Percentiles rank a stretch among this genome's conserved stretches.
These are phyloP conservation scores for Acropora yongei DNA, from an alignment of 64 coral and sea anemone species.

Conservation along the genomic window DNA sequence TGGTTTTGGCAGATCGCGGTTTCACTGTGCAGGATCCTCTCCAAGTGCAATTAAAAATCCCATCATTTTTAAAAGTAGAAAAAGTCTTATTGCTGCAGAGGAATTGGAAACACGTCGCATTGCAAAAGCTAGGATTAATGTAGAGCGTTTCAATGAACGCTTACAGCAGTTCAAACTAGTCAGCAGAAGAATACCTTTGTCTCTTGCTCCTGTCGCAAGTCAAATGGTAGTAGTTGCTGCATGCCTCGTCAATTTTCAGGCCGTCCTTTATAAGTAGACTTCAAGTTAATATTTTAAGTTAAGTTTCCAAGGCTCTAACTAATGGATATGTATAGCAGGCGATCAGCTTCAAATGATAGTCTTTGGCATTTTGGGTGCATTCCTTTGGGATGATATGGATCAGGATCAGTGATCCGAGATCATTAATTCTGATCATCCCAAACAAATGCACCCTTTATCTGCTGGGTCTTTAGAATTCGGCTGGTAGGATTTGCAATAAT, in stretches of 20 bases:
- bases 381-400: too few species aligned
- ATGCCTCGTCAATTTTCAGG: constrained; percentile 69
- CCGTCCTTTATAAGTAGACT: constrained; percentile 27
- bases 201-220: constrained; percentile 38
- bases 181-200: constrained; percentile 56
- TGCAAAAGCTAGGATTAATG: constrained; percentile 70
- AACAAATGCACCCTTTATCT: too few species aligned
- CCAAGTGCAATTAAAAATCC: constrained; percentile 64
- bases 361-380: too few species aligned
- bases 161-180: constrained; percentile 67
- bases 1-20: constrained; percentile 68
- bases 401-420: too few species aligned
- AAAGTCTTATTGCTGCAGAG: constrained; percentile 48
- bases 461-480: too few species aligned
- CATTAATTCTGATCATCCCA: too few species aligned
- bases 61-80: constrained; percentile 67
- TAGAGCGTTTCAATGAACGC: constrained; percentile 57
- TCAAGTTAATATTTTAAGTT: not conserved
- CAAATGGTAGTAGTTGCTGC: constrained; percentile 66
- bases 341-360: too few species aligned
- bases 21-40: constrained; percentile 73
- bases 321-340: too few species aligned
- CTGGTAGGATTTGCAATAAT: too few species aligned
- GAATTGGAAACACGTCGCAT: constrained; percentile 52
- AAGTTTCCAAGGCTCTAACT: too few species aligned